Conservation (phyloP, 1,140 invertebrate genomes). For the Leptinotarsa defecta region DNA sequence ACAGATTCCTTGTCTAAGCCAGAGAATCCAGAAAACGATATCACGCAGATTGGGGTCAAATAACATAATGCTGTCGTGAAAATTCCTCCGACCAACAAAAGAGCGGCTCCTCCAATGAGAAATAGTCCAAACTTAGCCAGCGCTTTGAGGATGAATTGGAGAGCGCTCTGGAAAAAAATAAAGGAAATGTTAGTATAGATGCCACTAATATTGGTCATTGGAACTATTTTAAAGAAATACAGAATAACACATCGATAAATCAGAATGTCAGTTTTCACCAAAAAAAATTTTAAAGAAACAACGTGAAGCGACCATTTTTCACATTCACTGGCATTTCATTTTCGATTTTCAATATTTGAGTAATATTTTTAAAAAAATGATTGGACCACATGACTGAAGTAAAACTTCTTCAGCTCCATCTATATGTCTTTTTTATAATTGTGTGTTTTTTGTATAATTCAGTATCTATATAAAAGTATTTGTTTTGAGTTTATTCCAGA, state of each 20-base stretch:
- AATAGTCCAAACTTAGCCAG: constrained; percentile 61
- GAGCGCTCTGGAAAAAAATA: constrained; percentile 46
- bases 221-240: not conserved
- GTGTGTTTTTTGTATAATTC: no score
- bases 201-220: not conserved
- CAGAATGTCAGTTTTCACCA: constrained; percentile 5
- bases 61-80: constrained; percentile 66
- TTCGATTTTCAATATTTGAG: no score
- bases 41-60: constrained; percentile 68
- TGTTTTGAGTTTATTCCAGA: no score
- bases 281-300: not conserved
- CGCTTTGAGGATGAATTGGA: constrained; percentile 49
- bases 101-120: constrained; percentile 60
- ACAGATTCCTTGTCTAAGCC: constrained; percentile 52
- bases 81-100: constrained; percentile 53
- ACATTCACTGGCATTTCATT: no score
- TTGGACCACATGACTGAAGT: no score
- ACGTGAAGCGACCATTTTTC: no score
- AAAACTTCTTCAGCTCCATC: no score
- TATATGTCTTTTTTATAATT: no score
- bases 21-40: constrained; percentile 60
- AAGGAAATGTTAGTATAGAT: not conserved
- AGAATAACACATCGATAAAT: constrained; percentile 11
- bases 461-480: no score
- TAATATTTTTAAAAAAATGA: no score